Evolutionary conservation across 2,797 vertebrate genomes (phyloP).

Genomic region (Heliangelus exortis): DNA sequence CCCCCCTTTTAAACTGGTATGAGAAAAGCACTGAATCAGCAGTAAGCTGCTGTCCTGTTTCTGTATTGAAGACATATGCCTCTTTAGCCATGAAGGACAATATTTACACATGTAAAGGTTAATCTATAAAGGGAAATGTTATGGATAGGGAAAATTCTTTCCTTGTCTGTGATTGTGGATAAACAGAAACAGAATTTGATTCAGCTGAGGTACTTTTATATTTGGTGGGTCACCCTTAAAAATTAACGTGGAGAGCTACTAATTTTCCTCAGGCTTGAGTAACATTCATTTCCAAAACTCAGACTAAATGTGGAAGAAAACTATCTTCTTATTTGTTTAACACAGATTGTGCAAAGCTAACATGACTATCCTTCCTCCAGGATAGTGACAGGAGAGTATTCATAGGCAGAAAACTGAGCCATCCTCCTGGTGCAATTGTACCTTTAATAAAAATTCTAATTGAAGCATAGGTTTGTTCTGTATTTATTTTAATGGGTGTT

Average conservation of each 20-base stretch:
- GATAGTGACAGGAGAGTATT: not conserved
- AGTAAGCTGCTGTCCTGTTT: not conserved
- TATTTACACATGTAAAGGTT: not conserved
- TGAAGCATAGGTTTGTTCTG: not conserved
- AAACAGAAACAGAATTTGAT: not conserved
- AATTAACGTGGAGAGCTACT: not conserved
- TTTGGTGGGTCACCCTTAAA: not conserved
- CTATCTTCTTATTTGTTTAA: not conserved
- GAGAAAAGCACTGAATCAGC: constrained; percentile 35
- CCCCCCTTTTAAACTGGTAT: not conserved
- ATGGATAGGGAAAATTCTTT: not conserved
- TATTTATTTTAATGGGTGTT: not conserved
- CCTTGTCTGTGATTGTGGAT: not conserved
- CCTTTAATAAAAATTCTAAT: not conserved
- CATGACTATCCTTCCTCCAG: not conserved
- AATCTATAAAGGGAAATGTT: not conserved
- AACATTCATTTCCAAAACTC: not conserved
- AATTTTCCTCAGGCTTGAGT: not conserved
- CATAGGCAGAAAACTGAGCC: not conserved
- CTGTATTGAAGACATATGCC: not conserved
- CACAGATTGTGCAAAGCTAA: not conserved
- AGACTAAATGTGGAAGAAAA: not conserved
- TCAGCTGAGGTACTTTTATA: not conserved
- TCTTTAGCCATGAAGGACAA: not conserved
- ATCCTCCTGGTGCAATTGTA: not conserved